These are phyloP conservation scores for Parnassius apollo DNA, from an alignment of 2,888 invertebrate genomes.

Conservation along the genomic window DNA sequence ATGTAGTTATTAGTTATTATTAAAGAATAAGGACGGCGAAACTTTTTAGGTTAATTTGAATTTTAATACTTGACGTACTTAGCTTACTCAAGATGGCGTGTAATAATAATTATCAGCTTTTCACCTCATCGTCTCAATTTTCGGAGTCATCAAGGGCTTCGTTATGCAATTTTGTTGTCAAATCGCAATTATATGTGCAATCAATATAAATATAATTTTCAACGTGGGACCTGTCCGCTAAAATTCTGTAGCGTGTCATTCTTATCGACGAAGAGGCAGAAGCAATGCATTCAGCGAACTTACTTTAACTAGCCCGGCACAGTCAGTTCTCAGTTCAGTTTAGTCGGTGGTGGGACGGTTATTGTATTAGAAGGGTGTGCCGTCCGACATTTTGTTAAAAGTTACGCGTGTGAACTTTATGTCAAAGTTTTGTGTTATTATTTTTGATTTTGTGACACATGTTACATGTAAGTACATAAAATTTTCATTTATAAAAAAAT, in stretches of 20 bases:
- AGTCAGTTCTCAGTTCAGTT: background rate
- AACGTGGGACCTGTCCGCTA: constrained; percentile 5
- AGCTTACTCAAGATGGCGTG: too few species aligned
- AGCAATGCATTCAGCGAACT: constrained; percentile 19
- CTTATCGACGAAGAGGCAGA: constrained; percentile 9
- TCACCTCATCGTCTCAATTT: too few species aligned
- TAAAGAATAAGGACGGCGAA: too few species aligned
- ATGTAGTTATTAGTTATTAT: too few species aligned
- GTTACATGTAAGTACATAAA: constrained; percentile 13
- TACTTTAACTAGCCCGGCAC: constrained; percentile 1
- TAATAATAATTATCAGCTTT: too few species aligned
- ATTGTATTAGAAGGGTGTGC: constrained; percentile 6
- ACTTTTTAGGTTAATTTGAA: too few species aligned
- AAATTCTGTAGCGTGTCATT: background rate
- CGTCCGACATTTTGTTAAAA: constrained; percentile 3
- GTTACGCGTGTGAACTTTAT: constrained; percentile 13
- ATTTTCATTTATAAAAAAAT: background rate
- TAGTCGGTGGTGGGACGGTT: constrained; percentile 15
- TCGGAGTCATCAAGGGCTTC: too few species aligned
- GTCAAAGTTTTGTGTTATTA: constrained; percentile 10
- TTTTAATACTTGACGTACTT: too few species aligned
- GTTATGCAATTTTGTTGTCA: too few species aligned
- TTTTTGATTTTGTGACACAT: background rate
- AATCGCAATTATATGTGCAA: too few species aligned
- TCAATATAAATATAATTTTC: background rate